phyloP scores from a whole-genome alignment of 2,888 invertebrate genomes.

The Adelphocoris suturalis region DNA sequence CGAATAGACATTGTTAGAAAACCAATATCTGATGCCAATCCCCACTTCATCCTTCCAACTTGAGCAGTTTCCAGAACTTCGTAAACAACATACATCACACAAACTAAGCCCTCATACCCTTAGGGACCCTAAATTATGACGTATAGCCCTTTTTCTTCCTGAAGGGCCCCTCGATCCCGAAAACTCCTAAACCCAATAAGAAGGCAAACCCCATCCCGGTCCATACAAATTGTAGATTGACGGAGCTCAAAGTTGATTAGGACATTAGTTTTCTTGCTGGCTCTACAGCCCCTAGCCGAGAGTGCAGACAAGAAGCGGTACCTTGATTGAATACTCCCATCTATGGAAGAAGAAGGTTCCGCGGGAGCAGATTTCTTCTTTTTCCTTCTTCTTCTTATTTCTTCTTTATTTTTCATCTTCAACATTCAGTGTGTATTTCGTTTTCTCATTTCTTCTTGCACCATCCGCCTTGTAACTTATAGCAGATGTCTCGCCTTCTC shows the following conservation, averaged over 20 bases:
- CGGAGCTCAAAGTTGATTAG: slow-evolving; percentile 28
- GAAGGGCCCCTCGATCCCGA: not conserved
- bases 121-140: not conserved
- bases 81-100: slow-evolving; percentile 11
- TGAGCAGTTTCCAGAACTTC: too few relatives aligned
- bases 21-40: too few relatives aligned
- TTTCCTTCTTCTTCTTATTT: not conserved
- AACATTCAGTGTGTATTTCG: not conserved
- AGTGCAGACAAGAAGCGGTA: slow-evolving; percentile 35
- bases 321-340: slow-evolving; percentile 36
- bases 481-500: not conserved
- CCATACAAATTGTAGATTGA: not conserved
- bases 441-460: slow-evolving; percentile 24
- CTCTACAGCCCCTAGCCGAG: not conserved
- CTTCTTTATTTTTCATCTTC: not conserved
- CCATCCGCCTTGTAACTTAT: not conserved
- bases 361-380: slow-evolving; percentile 17
- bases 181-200: not conserved
- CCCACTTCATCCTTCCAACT: too few relatives aligned
- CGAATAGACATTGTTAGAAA: too few relatives aligned
- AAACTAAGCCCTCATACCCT: not conserved
- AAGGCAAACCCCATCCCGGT: not conserved
- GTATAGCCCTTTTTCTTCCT: not conserved
- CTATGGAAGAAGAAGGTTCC: slow-evolving; percentile 1
- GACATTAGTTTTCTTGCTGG: slow-evolving; percentile 17